Conservation (phyloP, 2,888 invertebrate species). For the Drosophila mayaguana region DNA sequence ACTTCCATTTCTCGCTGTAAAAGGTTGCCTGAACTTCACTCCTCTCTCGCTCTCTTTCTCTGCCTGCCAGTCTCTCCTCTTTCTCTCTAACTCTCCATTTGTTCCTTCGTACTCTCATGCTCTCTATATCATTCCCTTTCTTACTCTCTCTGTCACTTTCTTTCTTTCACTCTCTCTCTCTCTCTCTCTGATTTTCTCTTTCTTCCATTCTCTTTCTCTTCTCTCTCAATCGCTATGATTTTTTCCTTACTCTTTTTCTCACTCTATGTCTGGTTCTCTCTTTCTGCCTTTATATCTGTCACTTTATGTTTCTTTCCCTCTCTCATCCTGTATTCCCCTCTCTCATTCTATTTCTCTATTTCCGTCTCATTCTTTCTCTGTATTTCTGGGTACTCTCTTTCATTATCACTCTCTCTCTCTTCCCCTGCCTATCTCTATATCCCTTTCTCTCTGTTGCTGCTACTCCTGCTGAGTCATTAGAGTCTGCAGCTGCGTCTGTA, state of each 20-base stretch:
- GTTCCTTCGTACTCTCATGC: background rate
- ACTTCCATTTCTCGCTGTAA: slow-evolving; percentile 48
- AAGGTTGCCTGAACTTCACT: background rate
- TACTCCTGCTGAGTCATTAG: slow-evolving; percentile 75
- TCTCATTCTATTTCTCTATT: background rate
- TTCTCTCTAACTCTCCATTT: background rate
- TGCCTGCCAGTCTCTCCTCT: background rate
- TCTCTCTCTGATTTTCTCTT: background rate
- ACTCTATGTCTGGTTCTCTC: no score
- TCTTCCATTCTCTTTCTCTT: background rate
- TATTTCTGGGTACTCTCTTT: background rate
- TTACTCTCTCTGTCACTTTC: background rate
- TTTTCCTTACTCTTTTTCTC: background rate
- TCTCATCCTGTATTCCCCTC: no score
- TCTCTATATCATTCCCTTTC: background rate
- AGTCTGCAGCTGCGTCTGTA: slow-evolving; percentile 72
- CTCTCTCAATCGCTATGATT: background rate
- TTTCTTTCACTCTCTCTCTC: background rate
- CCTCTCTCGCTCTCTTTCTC: background rate
- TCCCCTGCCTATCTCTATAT: background rate
- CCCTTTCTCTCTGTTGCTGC: background rate
- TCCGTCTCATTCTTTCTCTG: background rate
- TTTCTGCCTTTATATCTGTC: no score
- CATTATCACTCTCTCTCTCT: background rate
- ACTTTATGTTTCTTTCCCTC: no score